Percentiles rank a stretch among this genome's conserved stretches.
Evolutionary conservation across 2,797 vertebrate genomes (phyloP).

Genomic region (Falco columbarius): DNA sequence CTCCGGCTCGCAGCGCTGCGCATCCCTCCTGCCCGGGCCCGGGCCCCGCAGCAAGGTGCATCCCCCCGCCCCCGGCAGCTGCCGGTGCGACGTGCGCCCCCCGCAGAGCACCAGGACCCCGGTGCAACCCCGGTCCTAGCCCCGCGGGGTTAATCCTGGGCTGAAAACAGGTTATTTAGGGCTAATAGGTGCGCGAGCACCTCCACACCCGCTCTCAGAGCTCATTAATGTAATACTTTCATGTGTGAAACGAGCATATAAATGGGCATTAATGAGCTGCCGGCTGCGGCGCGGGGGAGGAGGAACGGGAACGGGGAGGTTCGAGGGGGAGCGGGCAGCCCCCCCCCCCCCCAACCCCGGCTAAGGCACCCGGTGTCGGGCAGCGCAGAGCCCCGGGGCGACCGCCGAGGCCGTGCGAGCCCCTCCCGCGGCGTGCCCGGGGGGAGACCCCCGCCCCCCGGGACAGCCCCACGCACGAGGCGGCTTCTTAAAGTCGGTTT

Average conservation of each 20-base stretch:
- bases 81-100: neutral
- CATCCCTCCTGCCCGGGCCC: neutral
- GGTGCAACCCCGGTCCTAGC: neutral
- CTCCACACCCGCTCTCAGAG: slow-evolving; percentile 4
- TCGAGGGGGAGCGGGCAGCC: neutral
- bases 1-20: no score
- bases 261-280: slow-evolving; percentile 54
- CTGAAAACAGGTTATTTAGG: neutral
- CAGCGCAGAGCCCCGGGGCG: neutral
- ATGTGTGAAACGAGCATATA: slow-evolving; percentile 53
- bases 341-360: no score
- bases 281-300: neutral
- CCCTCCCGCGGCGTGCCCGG: neutral
- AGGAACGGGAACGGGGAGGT: neutral
- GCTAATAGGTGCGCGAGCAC: neutral
- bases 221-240: slow-evolving; percentile 40
- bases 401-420: no score
- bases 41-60: neutral
- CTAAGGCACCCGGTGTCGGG: neutral
- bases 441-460: neutral
- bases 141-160: neutral
- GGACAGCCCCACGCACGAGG: neutral
- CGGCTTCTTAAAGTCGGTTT: slow-evolving; percentile 1
- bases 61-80: neutral
- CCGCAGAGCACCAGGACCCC: no score